A percentile compares a stretch with the other conserved stretches of the same genome.
These are phyloP conservation scores for Nixonia krombeini DNA, from an alignment of 1,140 invertebrate species.

Conservation along the genomic window DNA sequence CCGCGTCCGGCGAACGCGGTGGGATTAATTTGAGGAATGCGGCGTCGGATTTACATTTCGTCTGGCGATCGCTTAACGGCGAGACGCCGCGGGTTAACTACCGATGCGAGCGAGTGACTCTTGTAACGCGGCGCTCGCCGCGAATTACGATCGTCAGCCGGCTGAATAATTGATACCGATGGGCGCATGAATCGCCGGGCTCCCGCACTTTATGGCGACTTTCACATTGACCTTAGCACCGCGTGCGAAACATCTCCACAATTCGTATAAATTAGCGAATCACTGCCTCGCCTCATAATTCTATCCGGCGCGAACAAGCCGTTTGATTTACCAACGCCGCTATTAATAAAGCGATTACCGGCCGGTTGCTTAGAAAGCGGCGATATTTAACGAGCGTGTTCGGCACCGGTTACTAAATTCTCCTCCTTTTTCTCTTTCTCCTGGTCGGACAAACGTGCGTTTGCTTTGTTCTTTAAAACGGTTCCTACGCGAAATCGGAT, in stretches of 20 bases:
- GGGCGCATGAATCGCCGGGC: slow-evolving; percentile 8
- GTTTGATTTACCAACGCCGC: too few species aligned
- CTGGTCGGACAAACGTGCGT: too few species aligned
- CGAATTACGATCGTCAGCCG: slow-evolving; percentile 23
- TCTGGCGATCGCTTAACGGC: not conserved
- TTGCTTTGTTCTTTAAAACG: too few species aligned
- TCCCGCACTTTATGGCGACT: slow-evolving; percentile 20
- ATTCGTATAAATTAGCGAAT: slow-evolving; percentile 18
- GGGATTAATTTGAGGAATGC: too few species aligned
- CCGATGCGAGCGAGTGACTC: slow-evolving; percentile 15
- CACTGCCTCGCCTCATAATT: slow-evolving; percentile 16
- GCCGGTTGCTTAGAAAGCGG: too few species aligned
- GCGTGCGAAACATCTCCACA: slow-evolving; percentile 15
- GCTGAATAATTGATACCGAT: slow-evolving; percentile 31
- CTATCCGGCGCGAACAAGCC: too few species aligned
- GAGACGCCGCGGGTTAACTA: slow-evolving; percentile 6
- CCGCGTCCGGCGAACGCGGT: too few species aligned
- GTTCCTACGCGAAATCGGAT: too few species aligned
- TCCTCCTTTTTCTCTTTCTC: too few species aligned
- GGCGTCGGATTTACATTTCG: not conserved
- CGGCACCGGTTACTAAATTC: not conserved
- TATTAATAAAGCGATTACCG: too few species aligned
- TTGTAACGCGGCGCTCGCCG: slow-evolving; percentile 10
- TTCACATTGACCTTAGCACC: slow-evolving; percentile 23
- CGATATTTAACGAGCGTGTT: too few species aligned